Evolutionary conservation across 2,888 invertebrate species (phyloP).

Genomic region (Coelopa pilipes): DNA sequence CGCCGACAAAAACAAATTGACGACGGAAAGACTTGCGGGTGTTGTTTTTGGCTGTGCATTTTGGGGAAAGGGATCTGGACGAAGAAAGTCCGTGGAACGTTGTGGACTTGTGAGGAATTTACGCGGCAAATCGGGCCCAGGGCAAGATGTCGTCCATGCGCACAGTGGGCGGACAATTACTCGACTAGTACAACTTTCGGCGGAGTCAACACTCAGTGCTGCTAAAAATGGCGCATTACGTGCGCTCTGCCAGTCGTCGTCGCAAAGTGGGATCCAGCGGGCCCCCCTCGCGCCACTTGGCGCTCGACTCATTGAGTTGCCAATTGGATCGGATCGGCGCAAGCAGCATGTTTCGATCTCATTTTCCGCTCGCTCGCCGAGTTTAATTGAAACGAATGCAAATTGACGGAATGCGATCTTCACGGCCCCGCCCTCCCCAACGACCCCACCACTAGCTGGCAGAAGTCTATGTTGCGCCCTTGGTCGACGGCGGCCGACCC

Average conservation of each 20-base stretch:
- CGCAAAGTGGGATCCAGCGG: not conserved
- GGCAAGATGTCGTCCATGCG: too few species aligned
- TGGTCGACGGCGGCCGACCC: too few species aligned
- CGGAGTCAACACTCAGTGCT: not conserved
- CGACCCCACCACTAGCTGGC: not conserved
- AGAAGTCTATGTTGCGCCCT: too few species aligned
- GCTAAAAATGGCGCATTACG: slow-evolving; percentile 12
- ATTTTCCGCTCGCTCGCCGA: not conserved
- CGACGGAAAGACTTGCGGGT: not conserved
- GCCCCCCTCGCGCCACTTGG: not conserved
- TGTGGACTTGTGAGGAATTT: not conserved
- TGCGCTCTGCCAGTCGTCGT: slow-evolving; percentile 1
- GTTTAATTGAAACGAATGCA: slow-evolving; percentile 23
- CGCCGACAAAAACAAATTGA: not conserved
- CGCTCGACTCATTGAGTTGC: not conserved
- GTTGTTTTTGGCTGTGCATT: too few species aligned
- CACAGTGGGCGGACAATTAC: not conserved
- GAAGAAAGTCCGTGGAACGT: not conserved
- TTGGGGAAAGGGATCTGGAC: not conserved
- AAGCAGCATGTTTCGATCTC: not conserved
- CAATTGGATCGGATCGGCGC: slow-evolving; percentile 10
- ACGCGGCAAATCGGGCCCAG: not conserved
- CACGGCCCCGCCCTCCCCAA: not conserved
- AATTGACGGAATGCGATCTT: slow-evolving; percentile 4
- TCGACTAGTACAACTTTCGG: not conserved